These are phyloP conservation scores for Drosophila kambysellisi DNA, from an alignment of 2,888 invertebrate species.

Conservation along the genomic window DNA sequence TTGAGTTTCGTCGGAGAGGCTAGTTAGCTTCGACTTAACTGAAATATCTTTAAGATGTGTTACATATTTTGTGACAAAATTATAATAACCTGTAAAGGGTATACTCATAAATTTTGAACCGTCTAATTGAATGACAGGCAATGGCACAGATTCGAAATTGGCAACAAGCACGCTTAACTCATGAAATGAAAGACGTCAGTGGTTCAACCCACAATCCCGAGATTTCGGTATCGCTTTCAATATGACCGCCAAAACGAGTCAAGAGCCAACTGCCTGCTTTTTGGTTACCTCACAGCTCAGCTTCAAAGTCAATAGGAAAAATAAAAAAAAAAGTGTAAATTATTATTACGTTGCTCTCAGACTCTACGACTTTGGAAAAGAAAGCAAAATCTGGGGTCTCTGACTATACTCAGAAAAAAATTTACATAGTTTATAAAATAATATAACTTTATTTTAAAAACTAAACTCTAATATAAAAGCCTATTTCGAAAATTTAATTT, in stretches of 20 bases:
- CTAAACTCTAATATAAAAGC: neutral
- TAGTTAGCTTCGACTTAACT: neutral
- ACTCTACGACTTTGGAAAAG: conserved; percentile 44
- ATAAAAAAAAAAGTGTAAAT: conserved; percentile 60
- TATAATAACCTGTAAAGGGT: neutral
- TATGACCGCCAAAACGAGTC: conserved; percentile 67
- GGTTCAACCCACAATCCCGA: conserved; percentile 58
- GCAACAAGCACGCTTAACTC: conserved; percentile 16
- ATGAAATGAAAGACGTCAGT: conserved; percentile 31
- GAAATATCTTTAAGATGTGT: neutral
- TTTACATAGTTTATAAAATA: neutral
- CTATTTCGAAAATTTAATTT: neutral
- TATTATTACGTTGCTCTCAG: conserved; percentile 56
- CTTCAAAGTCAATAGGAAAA: conserved; percentile 35
- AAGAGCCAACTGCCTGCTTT: conserved; percentile 21
- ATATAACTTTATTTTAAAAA: neutral
- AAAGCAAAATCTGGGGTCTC: conserved; percentile 52
- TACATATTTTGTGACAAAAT: neutral
- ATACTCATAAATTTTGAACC: neutral
- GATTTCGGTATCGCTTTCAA: conserved; percentile 65
- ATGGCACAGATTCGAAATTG: conserved; percentile 68
- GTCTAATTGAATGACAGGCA: conserved; percentile 64
- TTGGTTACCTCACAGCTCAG: conserved; percentile 62
- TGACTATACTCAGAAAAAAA: conserved; percentile 23
- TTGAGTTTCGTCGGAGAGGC: neutral